A percentile compares a stretch with the other conserved stretches of the same genome.
phyloP scores from a whole-genome alignment of 2,797 vertebrate species.

The Percopsis omiscomaycus region DNA sequence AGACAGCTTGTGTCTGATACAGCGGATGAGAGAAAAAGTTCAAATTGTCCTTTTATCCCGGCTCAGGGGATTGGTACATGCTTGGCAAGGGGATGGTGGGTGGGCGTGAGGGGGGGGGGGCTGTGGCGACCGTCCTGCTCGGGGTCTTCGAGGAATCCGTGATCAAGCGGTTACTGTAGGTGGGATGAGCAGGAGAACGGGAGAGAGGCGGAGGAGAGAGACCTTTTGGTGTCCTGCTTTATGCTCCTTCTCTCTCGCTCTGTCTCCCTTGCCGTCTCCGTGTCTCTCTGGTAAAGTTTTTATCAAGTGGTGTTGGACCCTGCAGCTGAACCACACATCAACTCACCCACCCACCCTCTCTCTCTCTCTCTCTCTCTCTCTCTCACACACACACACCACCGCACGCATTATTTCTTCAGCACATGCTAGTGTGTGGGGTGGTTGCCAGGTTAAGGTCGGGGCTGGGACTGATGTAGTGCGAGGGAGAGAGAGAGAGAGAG shows the following conservation, averaged over 20 bases:
- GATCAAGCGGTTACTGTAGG: conserved; percentile 62
- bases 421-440: conserved; percentile 56
- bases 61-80: conserved; percentile 65
- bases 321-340: conserved; percentile 78
- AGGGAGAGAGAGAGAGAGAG: conserved; percentile 40
- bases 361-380: not conserved
- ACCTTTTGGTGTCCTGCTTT: conserved; percentile 68
- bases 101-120: conserved; percentile 15
- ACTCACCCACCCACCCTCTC: not conserved
- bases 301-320: conserved; percentile 76
- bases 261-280: conserved; percentile 50
- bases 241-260: conserved; percentile 51
- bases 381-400: conserved; percentile 44
- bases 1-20: conserved; percentile 62
- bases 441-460: conserved; percentile 68
- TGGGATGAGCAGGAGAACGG: conserved; percentile 67
- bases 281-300: conserved; percentile 76
- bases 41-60: conserved; percentile 75
- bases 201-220: conserved; percentile 54
- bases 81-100: conserved; percentile 50
- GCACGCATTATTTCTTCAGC: conserved; percentile 16
- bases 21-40: conserved; percentile 73
- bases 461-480: conserved; percentile 68
- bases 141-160: conserved; percentile 57
- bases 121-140: conserved; percentile 20